Conservation (phyloP, 2,888 invertebrate species). For the Nomada fucata region DNA sequence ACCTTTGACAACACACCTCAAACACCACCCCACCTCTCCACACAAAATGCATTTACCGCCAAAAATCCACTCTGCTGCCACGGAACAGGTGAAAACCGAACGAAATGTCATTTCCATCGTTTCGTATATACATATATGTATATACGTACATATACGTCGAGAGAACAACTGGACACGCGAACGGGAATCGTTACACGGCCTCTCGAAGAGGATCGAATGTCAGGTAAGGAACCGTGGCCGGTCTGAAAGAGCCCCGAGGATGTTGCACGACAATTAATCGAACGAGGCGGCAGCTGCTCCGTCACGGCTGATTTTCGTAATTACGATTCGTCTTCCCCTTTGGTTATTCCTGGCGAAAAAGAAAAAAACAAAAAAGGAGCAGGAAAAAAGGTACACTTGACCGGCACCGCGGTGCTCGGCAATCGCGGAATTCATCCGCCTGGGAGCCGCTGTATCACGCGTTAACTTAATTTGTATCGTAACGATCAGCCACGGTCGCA, state of each 20-base stretch:
- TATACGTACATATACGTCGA: neutral
- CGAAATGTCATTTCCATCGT: no score
- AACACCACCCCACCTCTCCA: no score
- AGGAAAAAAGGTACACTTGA: no score
- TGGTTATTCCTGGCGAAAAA: slow-evolving; percentile 40
- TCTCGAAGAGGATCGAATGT: slow-evolving; percentile 31
- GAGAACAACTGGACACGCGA: neutral
- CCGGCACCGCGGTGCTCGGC: slow-evolving; percentile 9
- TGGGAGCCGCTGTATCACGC: slow-evolving; percentile 10
- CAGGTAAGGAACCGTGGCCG: slow-evolving; percentile 37
- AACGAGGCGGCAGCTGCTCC: slow-evolving; percentile 58
- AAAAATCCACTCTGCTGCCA: neutral
- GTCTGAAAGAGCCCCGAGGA: slow-evolving; percentile 30
- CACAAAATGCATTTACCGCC: no score
- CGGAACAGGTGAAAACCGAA: no score
- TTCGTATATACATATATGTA: neutral
- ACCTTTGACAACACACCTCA: no score
- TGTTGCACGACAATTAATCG: slow-evolving; percentile 59
- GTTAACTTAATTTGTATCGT: slow-evolving; percentile 44
- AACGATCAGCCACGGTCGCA: slow-evolving; percentile 11
- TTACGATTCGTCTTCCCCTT: slow-evolving; percentile 58
- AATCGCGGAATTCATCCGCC: slow-evolving; percentile 37
- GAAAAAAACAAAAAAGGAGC: neutral
- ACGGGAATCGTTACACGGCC: slow-evolving; percentile 37
- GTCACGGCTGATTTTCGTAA: slow-evolving; percentile 64